Percentiles rank a stretch among this genome's conserved stretches.
phyloP scores from a whole-genome alignment of 2,113 vertebrate species.

The Chamaetylas fuelleborni region DNA sequence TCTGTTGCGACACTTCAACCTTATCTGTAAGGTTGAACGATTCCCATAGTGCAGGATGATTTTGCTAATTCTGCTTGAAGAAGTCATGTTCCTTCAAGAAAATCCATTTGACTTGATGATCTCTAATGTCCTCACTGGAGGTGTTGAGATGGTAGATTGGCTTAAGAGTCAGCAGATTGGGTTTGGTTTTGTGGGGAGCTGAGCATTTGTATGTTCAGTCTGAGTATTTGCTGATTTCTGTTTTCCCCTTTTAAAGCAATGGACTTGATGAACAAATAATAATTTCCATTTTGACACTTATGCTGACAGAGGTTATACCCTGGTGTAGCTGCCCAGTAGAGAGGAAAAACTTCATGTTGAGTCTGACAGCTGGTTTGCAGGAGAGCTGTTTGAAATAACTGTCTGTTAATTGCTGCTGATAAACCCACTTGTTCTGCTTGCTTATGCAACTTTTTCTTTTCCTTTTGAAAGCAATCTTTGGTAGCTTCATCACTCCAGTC shows the following conservation, averaged over 20 bases:
- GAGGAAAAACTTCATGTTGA: not conserved
- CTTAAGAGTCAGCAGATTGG: not conserved
- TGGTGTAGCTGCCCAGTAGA: not conserved
- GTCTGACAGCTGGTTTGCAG: not conserved
- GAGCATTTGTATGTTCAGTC: not conserved
- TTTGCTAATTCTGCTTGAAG: not conserved
- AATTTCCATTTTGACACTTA: not conserved
- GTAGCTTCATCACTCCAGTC: constrained; percentile 66
- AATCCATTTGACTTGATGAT: not conserved
- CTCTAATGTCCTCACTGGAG: not conserved
- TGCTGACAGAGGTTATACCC: not conserved
- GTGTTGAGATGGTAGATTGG: not conserved
- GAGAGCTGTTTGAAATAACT: not conserved
- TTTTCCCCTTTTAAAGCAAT: not conserved
- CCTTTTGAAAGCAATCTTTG: constrained; percentile 69
- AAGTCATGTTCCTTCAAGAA: not conserved
- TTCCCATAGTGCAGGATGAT: not conserved
- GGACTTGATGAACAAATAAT: not conserved
- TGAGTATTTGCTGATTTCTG: not conserved
- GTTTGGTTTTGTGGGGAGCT: not conserved
- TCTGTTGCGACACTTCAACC: not conserved
- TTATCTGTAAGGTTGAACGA: not conserved
- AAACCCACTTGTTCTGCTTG: not conserved
- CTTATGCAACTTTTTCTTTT: not conserved
- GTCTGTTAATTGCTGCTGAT: not conserved